Evolutionary conservation across 2,113 vertebrate genomes (phyloP), one percentile per base, ranked within the genome.

Genomic region (Spizaetus ornatus): DNA sequence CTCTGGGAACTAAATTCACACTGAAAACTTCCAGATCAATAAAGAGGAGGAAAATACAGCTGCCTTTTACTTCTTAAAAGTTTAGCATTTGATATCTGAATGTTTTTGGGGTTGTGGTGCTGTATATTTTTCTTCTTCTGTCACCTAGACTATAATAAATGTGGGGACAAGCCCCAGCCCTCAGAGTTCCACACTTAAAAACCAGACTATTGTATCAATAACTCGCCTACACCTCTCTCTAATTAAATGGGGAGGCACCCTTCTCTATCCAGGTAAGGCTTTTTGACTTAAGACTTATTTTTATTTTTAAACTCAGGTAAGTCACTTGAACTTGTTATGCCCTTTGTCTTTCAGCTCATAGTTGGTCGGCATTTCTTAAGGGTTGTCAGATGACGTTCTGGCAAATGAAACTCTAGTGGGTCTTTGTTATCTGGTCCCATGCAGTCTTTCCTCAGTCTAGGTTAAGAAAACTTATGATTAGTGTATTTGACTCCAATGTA

Each of bases 181-280:
- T 26, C 17, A 6, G 19, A 40, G 15, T 63, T 29, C 29, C 52
- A 21, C 11, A 1, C 6, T 19, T 26, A 7, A 71, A 67, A 26
- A 6, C 5, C 56, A 45, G 40, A 1, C 8, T 70, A 1, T 16
- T 16, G 0, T 6, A 16, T n/a, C 18, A n/a, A 1, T 18, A 40
- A 14, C 29, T 74, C 7, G 4, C 32, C 32, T 38, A 4, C 6
- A 34, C 48, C 48, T 16, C 23, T 4, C 23, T 10, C 10, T 36
- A 4, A 36, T 26, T 17, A 16, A 42, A 13, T 23, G 47, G 56
- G 15, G n/a, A 73, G 23, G 9, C 21, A 20, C 4, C 1, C 16
- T 63, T 45, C 19, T 52, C 56, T 29, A 7, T 7, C 62, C 34
- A 32, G 17, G 7, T 59, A 32, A 61, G 13, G 20, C 26, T 38